A percentile compares a stretch with the other conserved stretches of the same genome.
Conservation (phyloP, 2,113 vertebrate species). For the Chloropsis hardwickii region DNA sequence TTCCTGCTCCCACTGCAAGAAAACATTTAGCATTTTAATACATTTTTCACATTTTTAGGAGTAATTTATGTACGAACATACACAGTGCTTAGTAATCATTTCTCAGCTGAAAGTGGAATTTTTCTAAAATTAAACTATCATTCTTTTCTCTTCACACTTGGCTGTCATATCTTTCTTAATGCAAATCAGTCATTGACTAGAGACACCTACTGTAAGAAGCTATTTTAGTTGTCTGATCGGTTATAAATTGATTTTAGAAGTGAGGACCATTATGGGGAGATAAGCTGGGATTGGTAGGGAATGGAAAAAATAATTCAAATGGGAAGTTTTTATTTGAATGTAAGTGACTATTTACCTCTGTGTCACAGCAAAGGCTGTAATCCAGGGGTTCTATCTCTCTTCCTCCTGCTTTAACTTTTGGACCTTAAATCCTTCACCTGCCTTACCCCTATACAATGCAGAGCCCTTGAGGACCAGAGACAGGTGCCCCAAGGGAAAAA, state of each 20-base stretch:
- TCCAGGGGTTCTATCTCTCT: neutral
- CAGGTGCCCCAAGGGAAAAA: neutral
- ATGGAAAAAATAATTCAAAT: constrained; percentile 38
- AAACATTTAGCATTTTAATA: constrained; percentile 61
- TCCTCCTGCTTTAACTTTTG: neutral
- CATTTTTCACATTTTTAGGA: constrained; percentile 50
- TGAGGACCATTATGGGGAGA: neutral
- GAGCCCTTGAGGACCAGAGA: neutral
- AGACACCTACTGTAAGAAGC: constrained; percentile 64
- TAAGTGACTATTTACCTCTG: neutral
- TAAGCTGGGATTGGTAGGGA: constrained; percentile 17
- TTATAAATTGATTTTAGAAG: constrained; percentile 63
- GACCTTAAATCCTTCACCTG: neutral
- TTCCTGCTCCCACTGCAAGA: neutral
- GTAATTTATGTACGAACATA: constrained; percentile 58
- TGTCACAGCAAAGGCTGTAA: neutral
- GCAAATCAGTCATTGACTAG: constrained; percentile 66
- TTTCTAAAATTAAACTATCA: constrained; percentile 69
- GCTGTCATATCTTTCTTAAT: constrained; percentile 65
- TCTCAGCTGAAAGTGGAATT: constrained; percentile 59
- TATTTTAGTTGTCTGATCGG: constrained; percentile 57
- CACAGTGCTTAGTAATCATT: constrained; percentile 68
- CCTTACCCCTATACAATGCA: neutral
- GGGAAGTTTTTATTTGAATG: constrained; percentile 17
- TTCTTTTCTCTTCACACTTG: constrained; percentile 61